Conservation (phyloP, 2,797 vertebrate genomes). For the Clamator glandarius region DNA sequence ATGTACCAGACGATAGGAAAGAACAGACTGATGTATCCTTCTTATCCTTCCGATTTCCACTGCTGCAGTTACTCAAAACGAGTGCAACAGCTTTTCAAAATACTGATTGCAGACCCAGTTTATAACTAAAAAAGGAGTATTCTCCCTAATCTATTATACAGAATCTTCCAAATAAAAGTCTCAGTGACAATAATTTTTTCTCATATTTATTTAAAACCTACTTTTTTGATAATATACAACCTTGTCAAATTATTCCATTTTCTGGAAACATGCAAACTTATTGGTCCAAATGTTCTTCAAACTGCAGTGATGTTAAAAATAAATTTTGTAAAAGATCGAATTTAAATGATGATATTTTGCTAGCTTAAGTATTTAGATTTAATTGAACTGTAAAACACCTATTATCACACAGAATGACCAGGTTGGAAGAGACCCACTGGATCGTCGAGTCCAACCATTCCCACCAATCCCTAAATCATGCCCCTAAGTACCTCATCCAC, state of each 20-base stretch:
- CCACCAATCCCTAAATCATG: too few relatives aligned
- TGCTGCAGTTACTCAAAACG: conserved; percentile 16
- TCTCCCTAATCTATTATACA: background rate
- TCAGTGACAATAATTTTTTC: background rate
- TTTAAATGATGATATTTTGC: background rate
- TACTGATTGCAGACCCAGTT: background rate
- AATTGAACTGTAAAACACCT: background rate
- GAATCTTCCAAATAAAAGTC: background rate
- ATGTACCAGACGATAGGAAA: conserved; percentile 8
- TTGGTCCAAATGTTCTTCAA: background rate
- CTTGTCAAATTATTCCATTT: background rate
- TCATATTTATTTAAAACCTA: background rate
- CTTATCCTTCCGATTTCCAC: conserved; percentile 28
- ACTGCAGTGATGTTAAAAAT: background rate
- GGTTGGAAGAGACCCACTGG: too few relatives aligned
- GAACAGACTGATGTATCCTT: conserved; percentile 25
- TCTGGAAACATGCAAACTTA: background rate
- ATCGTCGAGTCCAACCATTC: too few relatives aligned
- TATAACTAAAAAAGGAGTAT: background rate
- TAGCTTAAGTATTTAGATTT: background rate
- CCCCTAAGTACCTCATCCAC: too few relatives aligned
- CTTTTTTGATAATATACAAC: background rate
- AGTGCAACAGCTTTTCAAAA: background rate
- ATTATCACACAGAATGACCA: too few relatives aligned
- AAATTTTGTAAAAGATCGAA: background rate